These are phyloP conservation scores for Leptinotarsa tumamoca DNA, from an alignment of 2,888 invertebrate species.

Conservation along the genomic window DNA sequence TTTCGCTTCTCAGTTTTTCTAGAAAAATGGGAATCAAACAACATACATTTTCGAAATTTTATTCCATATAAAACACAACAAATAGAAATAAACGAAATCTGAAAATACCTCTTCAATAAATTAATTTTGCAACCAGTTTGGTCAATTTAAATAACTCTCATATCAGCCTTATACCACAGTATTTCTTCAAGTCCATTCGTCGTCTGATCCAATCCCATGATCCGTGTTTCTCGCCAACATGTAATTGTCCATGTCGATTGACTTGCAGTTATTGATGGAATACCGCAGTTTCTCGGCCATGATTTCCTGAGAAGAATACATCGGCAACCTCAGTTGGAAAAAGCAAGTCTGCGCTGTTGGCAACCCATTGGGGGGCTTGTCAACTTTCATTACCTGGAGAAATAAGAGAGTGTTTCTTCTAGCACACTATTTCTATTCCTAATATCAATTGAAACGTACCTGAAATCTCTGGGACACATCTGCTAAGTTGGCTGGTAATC, in stretches of 20 bases:
- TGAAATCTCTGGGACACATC: conserved; percentile 76
- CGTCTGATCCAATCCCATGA: conserved; percentile 66
- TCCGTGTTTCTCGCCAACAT: conserved; percentile 74
- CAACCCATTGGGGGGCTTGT: conserved; percentile 70
- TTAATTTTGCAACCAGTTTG: conserved; percentile 1
- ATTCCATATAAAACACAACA: background rate
- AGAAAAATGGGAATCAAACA: too few relatives aligned
- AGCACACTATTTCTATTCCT: background rate
- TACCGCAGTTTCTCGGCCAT: conserved; percentile 74
- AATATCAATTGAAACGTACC: conserved; percentile 58
- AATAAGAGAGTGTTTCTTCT: background rate
- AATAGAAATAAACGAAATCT: conserved; percentile 5
- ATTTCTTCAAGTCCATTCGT: conserved; percentile 62
- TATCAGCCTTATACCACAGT: conserved; percentile 4
- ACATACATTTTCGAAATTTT: background rate
- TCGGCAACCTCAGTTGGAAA: conserved; percentile 74
- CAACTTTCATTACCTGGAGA: conserved; percentile 70
- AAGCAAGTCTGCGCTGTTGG: conserved; percentile 75
- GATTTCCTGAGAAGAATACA: conserved; percentile 71
- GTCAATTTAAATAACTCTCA: conserved; percentile 2
- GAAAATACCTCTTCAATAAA: conserved; percentile 16
- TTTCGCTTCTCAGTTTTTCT: too few relatives aligned
- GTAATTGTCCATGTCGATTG: conserved; percentile 78
- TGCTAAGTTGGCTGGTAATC: conserved; percentile 74
- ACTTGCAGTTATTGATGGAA: conserved; percentile 76